Conservation (phyloP, 2,797 vertebrate genomes). For the Fistularia commersonii region DNA sequence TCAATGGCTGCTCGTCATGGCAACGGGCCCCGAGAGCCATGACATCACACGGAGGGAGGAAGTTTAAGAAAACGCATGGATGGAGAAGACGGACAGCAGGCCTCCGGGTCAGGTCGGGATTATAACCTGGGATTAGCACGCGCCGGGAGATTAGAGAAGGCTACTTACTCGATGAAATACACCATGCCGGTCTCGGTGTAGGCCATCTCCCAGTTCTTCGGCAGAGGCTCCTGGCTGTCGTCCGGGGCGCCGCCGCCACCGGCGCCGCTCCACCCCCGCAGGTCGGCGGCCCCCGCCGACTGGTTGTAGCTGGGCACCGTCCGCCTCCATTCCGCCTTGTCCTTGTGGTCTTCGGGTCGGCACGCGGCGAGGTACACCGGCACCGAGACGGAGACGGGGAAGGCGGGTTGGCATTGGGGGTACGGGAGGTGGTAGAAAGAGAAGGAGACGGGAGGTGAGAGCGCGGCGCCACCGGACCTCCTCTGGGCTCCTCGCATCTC, state of each 20-base stretch:
- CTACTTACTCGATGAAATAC: conserved; percentile 99
- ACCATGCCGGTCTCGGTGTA: conserved; percentile 97
- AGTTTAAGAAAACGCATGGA: too few relatives aligned
- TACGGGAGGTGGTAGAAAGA: conserved; percentile 57
- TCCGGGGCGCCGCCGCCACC: conserved; percentile 82
- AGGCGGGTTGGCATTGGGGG: conserved; percentile 50
- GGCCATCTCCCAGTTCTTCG: conserved; percentile 97
- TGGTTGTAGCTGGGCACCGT: conserved; percentile 95
- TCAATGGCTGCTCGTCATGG: too few relatives aligned
- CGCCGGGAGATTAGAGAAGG: too few relatives aligned
- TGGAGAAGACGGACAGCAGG: too few relatives aligned
- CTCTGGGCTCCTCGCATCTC: conserved; percentile 64
- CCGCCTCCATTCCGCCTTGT: conserved; percentile 88
- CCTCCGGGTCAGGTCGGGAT: too few relatives aligned
- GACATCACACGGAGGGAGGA: too few relatives aligned
- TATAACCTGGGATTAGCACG: too few relatives aligned
- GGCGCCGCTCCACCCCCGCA: conserved; percentile 82
- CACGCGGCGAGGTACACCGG: conserved; percentile 40
- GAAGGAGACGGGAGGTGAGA: conserved; percentile 62
- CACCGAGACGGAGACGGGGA: conserved; percentile 57
- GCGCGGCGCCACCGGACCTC: conserved; percentile 53
- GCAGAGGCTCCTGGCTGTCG: conserved; percentile 89
- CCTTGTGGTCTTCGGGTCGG: conserved; percentile 76
- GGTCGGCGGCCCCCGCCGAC: conserved; percentile 85
- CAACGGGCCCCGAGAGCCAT: too few relatives aligned